Conservation (phyloP, 2,797 vertebrate genomes). For the Typhlichthys eigenmanni region DNA sequence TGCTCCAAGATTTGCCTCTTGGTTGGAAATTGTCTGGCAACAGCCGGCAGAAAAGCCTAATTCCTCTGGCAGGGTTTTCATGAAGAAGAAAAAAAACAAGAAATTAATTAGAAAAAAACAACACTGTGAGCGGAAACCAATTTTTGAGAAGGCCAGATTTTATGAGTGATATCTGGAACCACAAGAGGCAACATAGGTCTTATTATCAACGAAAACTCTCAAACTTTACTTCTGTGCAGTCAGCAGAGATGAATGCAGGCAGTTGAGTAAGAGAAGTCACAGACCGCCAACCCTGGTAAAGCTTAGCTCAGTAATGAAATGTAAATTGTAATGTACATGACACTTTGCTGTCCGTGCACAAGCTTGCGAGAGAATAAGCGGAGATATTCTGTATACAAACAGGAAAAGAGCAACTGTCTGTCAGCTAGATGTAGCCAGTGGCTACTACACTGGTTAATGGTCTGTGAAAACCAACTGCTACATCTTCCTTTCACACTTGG, state of each 20-base stretch:
- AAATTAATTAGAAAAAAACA: slow-evolving; percentile 34
- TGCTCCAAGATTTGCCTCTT: too few species aligned
- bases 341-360: not conserved
- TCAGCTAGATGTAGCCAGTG: too few species aligned
- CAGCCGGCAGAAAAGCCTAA: slow-evolving; percentile 8
- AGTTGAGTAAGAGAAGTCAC: slow-evolving; percentile 11
- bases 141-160: slow-evolving; percentile 37
- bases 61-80: slow-evolving; percentile 29
- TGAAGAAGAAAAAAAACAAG: slow-evolving; percentile 12
- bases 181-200: slow-evolving; percentile 15
- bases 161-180: slow-evolving; percentile 33
- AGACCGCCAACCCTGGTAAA: slow-evolving; percentile 7
- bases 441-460: too few species aligned
- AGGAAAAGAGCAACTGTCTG: too few species aligned
- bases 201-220: slow-evolving; percentile 29
- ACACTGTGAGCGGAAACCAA: slow-evolving; percentile 36
- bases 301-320: slow-evolving; percentile 1
- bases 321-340: not conserved
- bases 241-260: slow-evolving; percentile 26
- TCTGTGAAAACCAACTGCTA: too few species aligned
- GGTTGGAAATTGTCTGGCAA: slow-evolving; percentile 14
- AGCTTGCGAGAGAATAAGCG: too few species aligned
- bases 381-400: too few species aligned
- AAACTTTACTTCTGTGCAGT: slow-evolving; percentile 20
- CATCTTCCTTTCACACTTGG: too few species aligned